phyloP scores from a whole-genome alignment of 2,888 invertebrate genomes.

The Pyralis farinalis region DNA sequence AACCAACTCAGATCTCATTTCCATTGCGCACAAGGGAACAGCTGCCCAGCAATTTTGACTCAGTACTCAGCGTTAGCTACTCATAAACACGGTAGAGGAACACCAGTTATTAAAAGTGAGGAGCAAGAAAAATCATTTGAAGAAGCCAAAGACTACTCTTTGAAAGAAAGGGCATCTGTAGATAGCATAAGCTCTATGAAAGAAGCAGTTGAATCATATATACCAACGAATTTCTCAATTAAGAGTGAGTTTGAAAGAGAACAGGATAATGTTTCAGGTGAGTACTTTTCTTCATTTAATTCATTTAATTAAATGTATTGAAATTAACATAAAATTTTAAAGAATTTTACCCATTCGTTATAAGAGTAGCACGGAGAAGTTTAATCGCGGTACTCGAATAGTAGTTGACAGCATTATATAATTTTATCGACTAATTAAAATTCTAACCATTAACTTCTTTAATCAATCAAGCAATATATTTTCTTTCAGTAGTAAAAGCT shows the following conservation, averaged over 20 bases:
- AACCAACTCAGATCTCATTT: constrained; percentile 71
- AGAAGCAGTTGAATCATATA: constrained; percentile 53
- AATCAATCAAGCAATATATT: constrained; percentile 19
- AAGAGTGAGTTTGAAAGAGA: constrained; percentile 75
- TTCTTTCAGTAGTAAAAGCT: constrained; percentile 94
- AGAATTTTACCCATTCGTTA: too few relatives aligned
- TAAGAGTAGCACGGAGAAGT: too few relatives aligned
- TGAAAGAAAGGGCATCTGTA: constrained; percentile 69
- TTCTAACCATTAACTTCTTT: constrained; percentile 10
- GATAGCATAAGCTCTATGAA: constrained; percentile 64
- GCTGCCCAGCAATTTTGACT: constrained; percentile 71
- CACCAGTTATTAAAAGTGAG: constrained; percentile 66
- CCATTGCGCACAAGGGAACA: constrained; percentile 73
- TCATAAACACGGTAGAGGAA: constrained; percentile 73
- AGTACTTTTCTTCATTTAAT: constrained; percentile 37
- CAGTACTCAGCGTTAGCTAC: constrained; percentile 73
- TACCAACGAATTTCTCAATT: constrained; percentile 66
- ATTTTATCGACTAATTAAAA: too few relatives aligned
- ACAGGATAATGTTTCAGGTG: constrained; percentile 73
- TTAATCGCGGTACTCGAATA: too few relatives aligned
- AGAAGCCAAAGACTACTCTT: constrained; percentile 76
- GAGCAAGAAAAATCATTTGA: constrained; percentile 62
- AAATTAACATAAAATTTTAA: too few relatives aligned
- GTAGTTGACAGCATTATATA: too few relatives aligned
- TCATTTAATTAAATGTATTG: too few relatives aligned